Evolutionary conservation across 2,797 vertebrate species (phyloP).

Genomic region (Poeciliopsis gracilis): DNA sequence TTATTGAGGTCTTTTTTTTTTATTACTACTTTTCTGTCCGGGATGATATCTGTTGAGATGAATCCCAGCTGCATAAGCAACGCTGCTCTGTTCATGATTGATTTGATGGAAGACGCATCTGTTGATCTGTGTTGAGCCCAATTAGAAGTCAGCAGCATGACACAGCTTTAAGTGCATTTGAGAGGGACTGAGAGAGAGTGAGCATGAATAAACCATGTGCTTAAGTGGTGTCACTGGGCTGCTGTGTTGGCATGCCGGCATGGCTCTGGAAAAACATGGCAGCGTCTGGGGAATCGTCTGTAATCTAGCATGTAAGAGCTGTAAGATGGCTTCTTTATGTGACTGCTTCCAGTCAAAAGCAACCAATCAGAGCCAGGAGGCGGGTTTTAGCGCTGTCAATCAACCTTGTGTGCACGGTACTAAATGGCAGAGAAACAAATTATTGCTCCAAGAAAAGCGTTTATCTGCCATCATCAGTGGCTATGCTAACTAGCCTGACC

Average conservation of each 20-base stretch:
- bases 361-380: too few relatives aligned
- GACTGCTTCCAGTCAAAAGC: constrained; percentile 18
- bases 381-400: too few relatives aligned
- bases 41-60: background rate
- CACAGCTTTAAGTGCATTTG: constrained; percentile 43
- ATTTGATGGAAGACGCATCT: constrained; percentile 29
- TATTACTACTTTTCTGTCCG: constrained; percentile 1
- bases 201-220: constrained; percentile 77
- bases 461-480: too few relatives aligned
- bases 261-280: constrained; percentile 65
- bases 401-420: too few relatives aligned
- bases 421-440: too few relatives aligned
- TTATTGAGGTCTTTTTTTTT: background rate
- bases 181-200: constrained; percentile 35
- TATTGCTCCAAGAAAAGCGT: too few relatives aligned
- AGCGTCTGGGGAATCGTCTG: constrained; percentile 67
- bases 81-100: constrained; percentile 12
- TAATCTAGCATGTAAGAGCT: constrained; percentile 64
- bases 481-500: too few relatives aligned
- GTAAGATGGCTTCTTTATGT: constrained; percentile 60
- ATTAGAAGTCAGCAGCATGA: constrained; percentile 54
- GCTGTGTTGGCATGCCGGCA: constrained; percentile 70
- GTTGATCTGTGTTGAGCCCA: constrained; percentile 46
- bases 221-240: constrained; percentile 74
- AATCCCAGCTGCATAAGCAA: background rate